These are phyloP conservation scores for Falco cherrug DNA, from an alignment of 2,797 vertebrate species.

Conservation along the genomic window DNA sequence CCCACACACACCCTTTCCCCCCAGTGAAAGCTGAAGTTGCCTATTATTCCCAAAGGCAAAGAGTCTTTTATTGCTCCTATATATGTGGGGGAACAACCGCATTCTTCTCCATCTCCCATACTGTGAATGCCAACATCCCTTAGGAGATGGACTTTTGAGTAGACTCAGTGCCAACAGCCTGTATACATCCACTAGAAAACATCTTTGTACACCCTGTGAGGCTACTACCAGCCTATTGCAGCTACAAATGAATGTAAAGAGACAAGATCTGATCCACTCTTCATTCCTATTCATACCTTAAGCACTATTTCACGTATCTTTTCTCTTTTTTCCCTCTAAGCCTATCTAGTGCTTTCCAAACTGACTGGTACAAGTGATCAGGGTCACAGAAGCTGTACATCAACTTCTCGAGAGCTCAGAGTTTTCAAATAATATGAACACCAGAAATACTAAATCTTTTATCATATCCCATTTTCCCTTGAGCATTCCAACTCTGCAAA, in stretches of 20 bases:
- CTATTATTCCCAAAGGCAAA: background rate
- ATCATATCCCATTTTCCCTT: slow-evolving; percentile 62
- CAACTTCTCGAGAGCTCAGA: slow-evolving; percentile 38
- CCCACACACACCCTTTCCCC: no score
- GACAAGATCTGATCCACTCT: background rate
- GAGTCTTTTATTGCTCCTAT: background rate
- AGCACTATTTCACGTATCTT: background rate
- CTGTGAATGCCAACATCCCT: background rate
- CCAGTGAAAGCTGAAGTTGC: background rate
- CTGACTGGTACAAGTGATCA: background rate
- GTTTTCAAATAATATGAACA: slow-evolving; percentile 64
- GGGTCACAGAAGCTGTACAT: background rate
- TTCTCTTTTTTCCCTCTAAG: background rate
- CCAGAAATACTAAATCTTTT: slow-evolving; percentile 64
- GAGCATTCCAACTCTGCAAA: slow-evolving; percentile 49
- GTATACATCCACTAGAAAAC: background rate
- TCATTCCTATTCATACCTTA: background rate
- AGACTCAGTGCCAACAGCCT: background rate
- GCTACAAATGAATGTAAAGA: background rate
- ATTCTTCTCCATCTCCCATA: background rate
- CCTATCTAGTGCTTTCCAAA: background rate
- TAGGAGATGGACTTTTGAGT: background rate
- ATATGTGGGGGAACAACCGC: background rate
- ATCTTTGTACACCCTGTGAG: background rate
- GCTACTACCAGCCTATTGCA: background rate